Conservation (phyloP, 37 sponge, comb jelly and placozoan species). For the Bolinopsis microptera region DNA sequence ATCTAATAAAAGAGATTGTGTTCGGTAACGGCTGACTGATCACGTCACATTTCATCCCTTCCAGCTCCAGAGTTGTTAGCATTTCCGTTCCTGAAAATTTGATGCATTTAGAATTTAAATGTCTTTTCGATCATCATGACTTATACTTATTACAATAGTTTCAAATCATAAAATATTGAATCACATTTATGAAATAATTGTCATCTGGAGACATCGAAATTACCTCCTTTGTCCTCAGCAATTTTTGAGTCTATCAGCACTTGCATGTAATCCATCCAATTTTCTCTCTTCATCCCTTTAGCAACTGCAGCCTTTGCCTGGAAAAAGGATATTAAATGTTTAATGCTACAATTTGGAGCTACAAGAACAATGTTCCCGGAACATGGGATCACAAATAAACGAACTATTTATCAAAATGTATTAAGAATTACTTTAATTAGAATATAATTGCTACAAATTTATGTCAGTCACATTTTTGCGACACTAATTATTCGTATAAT, state of each 20-base stretch:
- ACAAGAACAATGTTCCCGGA: no score
- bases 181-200: not conserved
- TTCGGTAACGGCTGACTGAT: not conserved
- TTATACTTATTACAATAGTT: not conserved
- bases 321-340: not conserved
- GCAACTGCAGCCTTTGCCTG: conserved; percentile 17
- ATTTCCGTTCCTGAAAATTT: not conserved
- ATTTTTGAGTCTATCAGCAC: not conserved
- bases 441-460: no score
- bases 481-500: no score
- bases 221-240: not conserved
- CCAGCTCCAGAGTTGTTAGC: not conserved
- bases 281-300: conserved; percentile 49
- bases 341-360: no score
- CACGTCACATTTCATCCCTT: conserved; percentile 28
- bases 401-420: no score
- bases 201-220: not conserved
- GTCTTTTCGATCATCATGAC: no score
- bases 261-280: conserved; percentile 55
- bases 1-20: not conserved
- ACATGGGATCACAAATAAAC: no score
- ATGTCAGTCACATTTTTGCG: no score
- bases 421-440: no score
- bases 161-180: not conserved
- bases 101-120: no score